Conservation (phyloP, 2,113 vertebrate genomes). For the Girardinichthys multiradiatus region DNA sequence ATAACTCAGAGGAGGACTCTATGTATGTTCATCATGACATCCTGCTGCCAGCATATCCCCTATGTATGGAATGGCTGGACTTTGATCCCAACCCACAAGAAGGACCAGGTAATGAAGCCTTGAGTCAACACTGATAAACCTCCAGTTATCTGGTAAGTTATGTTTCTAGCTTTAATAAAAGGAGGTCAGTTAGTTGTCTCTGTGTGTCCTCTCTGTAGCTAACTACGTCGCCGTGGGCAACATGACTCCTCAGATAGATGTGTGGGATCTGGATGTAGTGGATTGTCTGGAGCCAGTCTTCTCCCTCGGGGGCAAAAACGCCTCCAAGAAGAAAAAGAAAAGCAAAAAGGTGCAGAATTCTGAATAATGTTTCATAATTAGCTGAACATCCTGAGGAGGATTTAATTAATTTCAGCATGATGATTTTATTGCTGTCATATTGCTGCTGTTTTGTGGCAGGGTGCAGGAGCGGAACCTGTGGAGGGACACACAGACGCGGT, state of each 20-base stretch:
- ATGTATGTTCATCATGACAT: slow-evolving; percentile 96
- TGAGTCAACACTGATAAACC: not conserved
- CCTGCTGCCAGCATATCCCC: slow-evolving; percentile 92
- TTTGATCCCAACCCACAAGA: slow-evolving; percentile 93
- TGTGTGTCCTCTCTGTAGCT: slow-evolving; percentile 69
- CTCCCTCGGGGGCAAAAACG: slow-evolving; percentile 88
- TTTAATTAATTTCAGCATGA: no score
- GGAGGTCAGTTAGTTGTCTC: not conserved
- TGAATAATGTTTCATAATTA: no score
- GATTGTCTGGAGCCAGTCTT: slow-evolving; percentile 94
- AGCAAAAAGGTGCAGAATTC: slow-evolving; percentile 83
- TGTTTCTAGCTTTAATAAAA: fast-evolving
- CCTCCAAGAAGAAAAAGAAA: slow-evolving; percentile 91
- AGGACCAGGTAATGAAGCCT: slow-evolving; percentile 77
- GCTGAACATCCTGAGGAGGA: no score
- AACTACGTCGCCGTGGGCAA: slow-evolving; percentile 94
- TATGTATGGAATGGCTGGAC: slow-evolving; percentile 93
- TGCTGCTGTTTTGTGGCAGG: slow-evolving; percentile 63
- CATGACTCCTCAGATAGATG: slow-evolving; percentile 94
- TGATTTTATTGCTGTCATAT: no score
- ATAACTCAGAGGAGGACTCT: slow-evolving; percentile 93
- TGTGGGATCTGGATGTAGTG: slow-evolving; percentile 97
- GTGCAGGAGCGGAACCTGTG: slow-evolving; percentile 71
- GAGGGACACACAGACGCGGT: slow-evolving; percentile 92
- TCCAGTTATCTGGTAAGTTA: not conserved